These are phyloP conservation scores for Melanotaenia trifasciata DNA, from an alignment of 2,797 vertebrate species.

Conservation along the genomic window DNA sequence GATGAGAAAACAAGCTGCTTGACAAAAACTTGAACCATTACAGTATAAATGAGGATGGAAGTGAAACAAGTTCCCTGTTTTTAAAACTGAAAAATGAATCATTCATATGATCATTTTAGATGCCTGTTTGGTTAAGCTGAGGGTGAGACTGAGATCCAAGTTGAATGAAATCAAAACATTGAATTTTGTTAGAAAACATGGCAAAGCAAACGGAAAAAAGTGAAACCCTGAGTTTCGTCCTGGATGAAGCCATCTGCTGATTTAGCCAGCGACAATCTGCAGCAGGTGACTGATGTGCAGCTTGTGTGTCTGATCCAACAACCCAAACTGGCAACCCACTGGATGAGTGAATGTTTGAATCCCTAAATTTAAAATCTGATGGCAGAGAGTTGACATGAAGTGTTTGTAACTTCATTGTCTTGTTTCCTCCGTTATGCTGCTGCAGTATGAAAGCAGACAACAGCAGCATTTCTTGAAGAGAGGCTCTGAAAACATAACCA, in stretches of 20 bases:
- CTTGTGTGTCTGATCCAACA: not conserved
- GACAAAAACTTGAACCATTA: slow-evolving; percentile 1
- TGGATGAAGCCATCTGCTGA: not conserved
- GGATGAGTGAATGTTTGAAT: too few species aligned
- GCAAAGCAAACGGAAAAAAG: not conserved
- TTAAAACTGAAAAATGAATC: not conserved
- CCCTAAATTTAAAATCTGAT: too few species aligned
- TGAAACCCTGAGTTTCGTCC: not conserved
- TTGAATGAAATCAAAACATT: not conserved
- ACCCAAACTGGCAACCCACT: not conserved
- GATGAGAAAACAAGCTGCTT: not conserved
- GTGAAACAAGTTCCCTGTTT: not conserved
- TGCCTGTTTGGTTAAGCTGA: too few species aligned
- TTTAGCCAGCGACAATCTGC: not conserved
- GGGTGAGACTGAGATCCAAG: too few species aligned
- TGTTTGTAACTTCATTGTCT: too few species aligned
- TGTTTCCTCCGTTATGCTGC: too few species aligned
- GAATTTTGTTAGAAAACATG: not conserved
- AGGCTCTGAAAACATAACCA: too few species aligned
- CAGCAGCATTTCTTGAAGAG: too few species aligned
- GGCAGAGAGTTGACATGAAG: too few species aligned
- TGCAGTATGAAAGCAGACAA: too few species aligned
- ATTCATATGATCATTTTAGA: not conserved
- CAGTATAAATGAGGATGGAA: not conserved
- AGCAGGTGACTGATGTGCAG: not conserved